Evolutionary conservation across 2,113 vertebrate genomes (phyloP).

Genomic region (Orycteropus afer): DNA sequence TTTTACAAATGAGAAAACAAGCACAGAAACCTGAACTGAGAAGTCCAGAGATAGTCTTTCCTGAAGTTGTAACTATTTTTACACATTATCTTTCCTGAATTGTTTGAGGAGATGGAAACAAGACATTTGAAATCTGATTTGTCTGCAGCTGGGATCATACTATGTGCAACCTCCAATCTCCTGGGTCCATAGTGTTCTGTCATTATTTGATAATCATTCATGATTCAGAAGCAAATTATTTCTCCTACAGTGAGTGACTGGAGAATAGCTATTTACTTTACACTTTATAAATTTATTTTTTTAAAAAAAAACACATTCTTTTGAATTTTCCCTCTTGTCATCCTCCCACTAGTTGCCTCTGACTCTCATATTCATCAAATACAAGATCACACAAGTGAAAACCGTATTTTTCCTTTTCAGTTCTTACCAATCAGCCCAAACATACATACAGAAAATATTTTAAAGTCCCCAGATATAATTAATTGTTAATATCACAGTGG

Average conservation of each 20-base stretch:
- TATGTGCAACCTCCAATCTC: fast-evolving
- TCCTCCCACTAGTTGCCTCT: background rate
- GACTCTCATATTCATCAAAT: background rate
- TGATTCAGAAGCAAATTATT: too few species aligned
- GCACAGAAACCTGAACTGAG: background rate
- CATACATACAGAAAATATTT: background rate
- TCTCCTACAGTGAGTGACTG: background rate
- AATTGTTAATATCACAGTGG: background rate
- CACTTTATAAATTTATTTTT: background rate
- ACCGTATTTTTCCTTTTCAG: background rate
- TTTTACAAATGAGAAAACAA: background rate
- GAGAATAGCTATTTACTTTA: background rate
- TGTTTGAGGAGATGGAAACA: background rate
- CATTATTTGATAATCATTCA: background rate
- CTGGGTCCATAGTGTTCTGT: background rate
- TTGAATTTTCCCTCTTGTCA: background rate
- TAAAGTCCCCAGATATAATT: constrained; percentile 30
- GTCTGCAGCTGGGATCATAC: fast-evolving
- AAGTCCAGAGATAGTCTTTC: background rate
- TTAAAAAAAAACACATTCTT: background rate
- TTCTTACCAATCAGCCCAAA: constrained; percentile 42
- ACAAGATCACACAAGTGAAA: background rate
- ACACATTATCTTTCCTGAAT: fast-evolving
- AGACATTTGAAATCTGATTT: fast-evolving
- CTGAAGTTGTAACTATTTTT: background rate